These are phyloP conservation scores for Andrena cerasifolii DNA, from an alignment of 1,140 invertebrate species.

Conservation along the genomic window DNA sequence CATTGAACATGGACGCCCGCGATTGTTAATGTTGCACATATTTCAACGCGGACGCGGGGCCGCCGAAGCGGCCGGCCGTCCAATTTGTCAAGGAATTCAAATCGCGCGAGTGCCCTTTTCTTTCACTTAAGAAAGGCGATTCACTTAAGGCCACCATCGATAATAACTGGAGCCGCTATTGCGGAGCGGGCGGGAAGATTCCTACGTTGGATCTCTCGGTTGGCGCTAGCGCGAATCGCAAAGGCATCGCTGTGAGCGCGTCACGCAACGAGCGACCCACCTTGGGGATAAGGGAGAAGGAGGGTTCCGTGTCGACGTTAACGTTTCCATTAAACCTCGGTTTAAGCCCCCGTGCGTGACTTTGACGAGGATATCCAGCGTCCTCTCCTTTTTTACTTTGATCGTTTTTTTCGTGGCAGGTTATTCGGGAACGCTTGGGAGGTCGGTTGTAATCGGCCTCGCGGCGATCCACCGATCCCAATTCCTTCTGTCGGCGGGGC, in stretches of 20 bases:
- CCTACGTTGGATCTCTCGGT: background rate
- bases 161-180: background rate
- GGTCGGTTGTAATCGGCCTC: conserved; percentile 57
- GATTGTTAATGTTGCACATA: conserved; percentile 6
- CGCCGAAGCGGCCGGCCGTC: background rate
- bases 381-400: conserved; percentile 33
- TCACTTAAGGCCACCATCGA: background rate
- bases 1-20: conserved; percentile 16
- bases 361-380: conserved; percentile 71
- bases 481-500: conserved; percentile 7
- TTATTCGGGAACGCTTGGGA: conserved; percentile 68
- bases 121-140: background rate
- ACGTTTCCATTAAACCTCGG: conserved; percentile 72
- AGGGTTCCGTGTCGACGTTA: conserved; percentile 59
- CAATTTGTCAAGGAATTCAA: background rate
- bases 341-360: conserved; percentile 69
- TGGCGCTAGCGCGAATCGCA: background rate
- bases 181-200: background rate
- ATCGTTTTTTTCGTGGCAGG: conserved; percentile 41
- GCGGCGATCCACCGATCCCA: conserved; percentile 8
- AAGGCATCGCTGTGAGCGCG: too few relatives aligned
- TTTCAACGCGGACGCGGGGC: background rate
- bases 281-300: conserved; percentile 6
- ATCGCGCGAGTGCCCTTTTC: background rate
- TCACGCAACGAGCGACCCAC: conserved; percentile 17